phyloP scores from a whole-genome alignment of 2,797 vertebrate genomes.

The Delichon dasypus region DNA sequence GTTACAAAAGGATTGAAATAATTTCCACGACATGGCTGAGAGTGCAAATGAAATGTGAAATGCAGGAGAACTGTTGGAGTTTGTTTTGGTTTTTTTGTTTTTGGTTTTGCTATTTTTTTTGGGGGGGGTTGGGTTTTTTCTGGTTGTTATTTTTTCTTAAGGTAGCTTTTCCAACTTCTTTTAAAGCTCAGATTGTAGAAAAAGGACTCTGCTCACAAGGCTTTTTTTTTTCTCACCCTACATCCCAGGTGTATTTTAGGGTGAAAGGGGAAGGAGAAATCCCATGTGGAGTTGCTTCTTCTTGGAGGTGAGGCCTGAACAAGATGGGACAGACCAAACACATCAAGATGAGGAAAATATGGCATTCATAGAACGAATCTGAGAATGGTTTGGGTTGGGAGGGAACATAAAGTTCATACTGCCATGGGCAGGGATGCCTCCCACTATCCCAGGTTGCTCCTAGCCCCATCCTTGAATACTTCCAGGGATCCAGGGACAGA shows the following conservation, averaged over 20 bases:
- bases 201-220: accelerated
- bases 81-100: not conserved
- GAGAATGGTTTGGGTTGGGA: not conserved
- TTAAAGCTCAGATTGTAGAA: not conserved
- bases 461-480: not conserved
- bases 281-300: not conserved
- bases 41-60: not conserved
- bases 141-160: not conserved
- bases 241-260: not conserved
- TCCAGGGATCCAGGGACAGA: not conserved
- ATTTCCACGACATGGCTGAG: not conserved
- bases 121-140: not conserved
- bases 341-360: not conserved
- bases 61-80: not conserved
- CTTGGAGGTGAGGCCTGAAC: not conserved
- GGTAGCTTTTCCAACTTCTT: not conserved
- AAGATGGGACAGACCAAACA: not conserved
- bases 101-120: not conserved
- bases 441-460: not conserved
- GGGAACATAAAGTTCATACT: not conserved
- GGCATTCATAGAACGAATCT: not conserved
- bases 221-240: not conserved
- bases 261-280: not conserved
- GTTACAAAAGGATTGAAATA: not conserved
- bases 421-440: not conserved